Evolutionary conservation across 2,888 invertebrate genomes (phyloP).

Genomic region (Polyommatus iphigenia): DNA sequence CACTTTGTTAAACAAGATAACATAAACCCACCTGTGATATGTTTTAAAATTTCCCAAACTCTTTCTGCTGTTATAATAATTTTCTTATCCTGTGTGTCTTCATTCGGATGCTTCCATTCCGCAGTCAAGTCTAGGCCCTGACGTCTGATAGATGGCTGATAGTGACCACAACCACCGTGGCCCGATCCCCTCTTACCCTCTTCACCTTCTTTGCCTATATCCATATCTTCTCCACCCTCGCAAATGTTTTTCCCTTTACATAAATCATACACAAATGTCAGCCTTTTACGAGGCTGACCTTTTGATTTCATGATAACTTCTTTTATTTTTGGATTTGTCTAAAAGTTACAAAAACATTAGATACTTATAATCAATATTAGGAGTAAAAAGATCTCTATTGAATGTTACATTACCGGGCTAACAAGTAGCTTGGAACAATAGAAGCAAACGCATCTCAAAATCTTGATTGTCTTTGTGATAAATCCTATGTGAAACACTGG

Average conservation of each 20-base stretch:
- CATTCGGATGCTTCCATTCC: slow-evolving; percentile 99
- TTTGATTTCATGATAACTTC: slow-evolving; percentile 97
- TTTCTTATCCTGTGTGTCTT: slow-evolving; percentile 98
- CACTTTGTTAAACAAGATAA: slow-evolving; percentile 29
- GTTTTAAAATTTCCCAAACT: slow-evolving; percentile 98
- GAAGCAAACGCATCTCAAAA: slow-evolving; percentile 99
- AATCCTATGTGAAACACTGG: slow-evolving; percentile 99
- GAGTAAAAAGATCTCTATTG: not conserved
- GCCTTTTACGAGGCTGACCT: slow-evolving; percentile 95
- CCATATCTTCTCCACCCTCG: slow-evolving; percentile 99
- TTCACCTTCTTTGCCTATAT: slow-evolving; percentile 89
- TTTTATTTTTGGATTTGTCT: slow-evolving; percentile 95
- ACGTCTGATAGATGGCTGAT: slow-evolving; percentile 95
- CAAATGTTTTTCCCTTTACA: slow-evolving; percentile 99
- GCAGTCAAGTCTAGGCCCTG: slow-evolving; percentile 95
- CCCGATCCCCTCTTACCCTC: slow-evolving; percentile 80
- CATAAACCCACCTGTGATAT: slow-evolving; percentile 83
- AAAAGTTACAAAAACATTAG: slow-evolving; percentile 51
- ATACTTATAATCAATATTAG: slow-evolving; percentile 25
- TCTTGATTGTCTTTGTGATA: slow-evolving; percentile 97
- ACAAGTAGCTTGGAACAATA: slow-evolving; percentile 98
- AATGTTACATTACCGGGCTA: slow-evolving; percentile 86
- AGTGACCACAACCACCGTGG: slow-evolving; percentile 98
- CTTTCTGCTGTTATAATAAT: slow-evolving; percentile 96
- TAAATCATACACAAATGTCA: slow-evolving; percentile 97